Percentiles rank a stretch among this genome's conserved stretches.
Conservation (phyloP, 2,797 vertebrate genomes). For the Enteromius afrohamiltoni region DNA sequence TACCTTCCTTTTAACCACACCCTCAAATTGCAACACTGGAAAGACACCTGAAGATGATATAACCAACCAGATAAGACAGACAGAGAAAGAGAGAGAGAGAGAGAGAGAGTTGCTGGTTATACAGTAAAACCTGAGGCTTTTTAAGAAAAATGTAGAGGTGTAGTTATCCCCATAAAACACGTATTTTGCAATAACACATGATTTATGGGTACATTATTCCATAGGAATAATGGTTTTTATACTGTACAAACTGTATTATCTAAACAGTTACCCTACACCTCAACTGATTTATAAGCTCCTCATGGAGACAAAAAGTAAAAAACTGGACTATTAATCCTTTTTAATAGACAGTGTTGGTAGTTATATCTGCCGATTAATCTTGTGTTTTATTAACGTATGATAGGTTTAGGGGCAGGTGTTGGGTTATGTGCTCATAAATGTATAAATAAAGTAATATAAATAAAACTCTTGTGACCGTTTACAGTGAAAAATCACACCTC, state of each 20-base stretch:
- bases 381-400: no score
- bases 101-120: background rate
- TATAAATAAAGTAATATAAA: no score
- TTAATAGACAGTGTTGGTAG: no score
- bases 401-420: no score
- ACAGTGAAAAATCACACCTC: no score
- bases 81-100: background rate
- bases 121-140: background rate
- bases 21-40: background rate
- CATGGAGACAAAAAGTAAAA: no score
- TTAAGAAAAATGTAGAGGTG: background rate
- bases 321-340: no score
- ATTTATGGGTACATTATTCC: background rate
- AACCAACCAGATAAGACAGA: background rate
- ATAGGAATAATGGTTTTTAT: background rate
- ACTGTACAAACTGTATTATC: background rate
- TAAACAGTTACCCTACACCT: no score
- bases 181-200: background rate
- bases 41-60: background rate
- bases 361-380: no score
- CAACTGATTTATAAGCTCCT: background rate
- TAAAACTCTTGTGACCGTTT: no score
- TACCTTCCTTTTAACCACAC: constrained; percentile 20
- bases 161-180: background rate
- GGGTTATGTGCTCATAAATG: no score